A percentile compares a stretch with the other conserved stretches of the same genome.
These are phyloP conservation scores for Watsonalla cultraria DNA, from an alignment of 2,888 invertebrate genomes.

Conservation along the genomic window DNA sequence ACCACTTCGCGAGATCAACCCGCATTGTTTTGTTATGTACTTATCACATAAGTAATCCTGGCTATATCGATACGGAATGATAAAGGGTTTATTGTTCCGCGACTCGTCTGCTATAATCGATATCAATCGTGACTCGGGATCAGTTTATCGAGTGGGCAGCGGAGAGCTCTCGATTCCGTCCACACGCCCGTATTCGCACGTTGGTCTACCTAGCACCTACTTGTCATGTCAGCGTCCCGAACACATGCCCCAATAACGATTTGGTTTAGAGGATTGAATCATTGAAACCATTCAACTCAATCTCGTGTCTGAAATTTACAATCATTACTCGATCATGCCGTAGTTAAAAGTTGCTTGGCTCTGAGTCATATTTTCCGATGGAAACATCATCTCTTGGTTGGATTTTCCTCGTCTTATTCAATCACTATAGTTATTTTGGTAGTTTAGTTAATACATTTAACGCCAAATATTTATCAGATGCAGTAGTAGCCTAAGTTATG, in stretches of 20 bases:
- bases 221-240: slow-evolving; percentile 37
- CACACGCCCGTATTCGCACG: slow-evolving; percentile 43
- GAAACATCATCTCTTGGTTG: no score
- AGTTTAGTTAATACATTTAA: no score
- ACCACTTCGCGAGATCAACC: neutral
- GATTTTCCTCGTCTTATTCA: no score
- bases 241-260: slow-evolving; percentile 43
- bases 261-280: slow-evolving; percentile 41
- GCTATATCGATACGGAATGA: slow-evolving; percentile 21
- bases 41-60: neutral
- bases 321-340: neutral
- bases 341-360: neutral
- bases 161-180: slow-evolving; percentile 43
- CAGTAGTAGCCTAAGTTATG: no score
- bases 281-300: slow-evolving; percentile 44
- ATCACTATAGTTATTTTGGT: no score
- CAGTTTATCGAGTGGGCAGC: slow-evolving; percentile 48
- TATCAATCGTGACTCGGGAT: slow-evolving; percentile 55
- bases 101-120: slow-evolving; percentile 43
- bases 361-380: neutral
- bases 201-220: slow-evolving; percentile 48
- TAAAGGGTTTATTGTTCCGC: slow-evolving; percentile 44
- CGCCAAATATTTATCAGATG: no score
- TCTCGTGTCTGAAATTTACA: slow-evolving; percentile 20
- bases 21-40: neutral